Percentiles rank a stretch among this genome's conserved stretches.
Evolutionary conservation across 2,888 invertebrate genomes (phyloP).

Genomic region (Nowickia ferox): DNA sequence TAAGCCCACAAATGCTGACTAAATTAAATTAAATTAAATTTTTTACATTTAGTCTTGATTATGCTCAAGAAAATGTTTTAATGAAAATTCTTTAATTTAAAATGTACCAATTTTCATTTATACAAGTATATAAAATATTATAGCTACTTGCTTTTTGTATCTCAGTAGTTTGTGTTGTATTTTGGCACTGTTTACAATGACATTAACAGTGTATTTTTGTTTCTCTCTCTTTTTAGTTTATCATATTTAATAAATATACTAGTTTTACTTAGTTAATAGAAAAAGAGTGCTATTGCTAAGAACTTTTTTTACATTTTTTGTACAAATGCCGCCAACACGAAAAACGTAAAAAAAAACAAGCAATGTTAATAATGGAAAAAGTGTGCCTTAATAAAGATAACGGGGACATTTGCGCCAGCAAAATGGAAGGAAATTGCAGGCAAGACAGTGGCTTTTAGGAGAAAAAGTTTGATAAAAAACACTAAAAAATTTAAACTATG

Average conservation of each 20-base stretch:
- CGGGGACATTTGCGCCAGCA: conserved; percentile 61
- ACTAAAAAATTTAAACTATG: too few relatives aligned
- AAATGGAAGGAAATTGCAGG: conserved; percentile 35
- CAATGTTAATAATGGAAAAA: conserved; percentile 65
- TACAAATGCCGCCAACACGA: neutral
- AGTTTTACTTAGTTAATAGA: conserved; percentile 67
- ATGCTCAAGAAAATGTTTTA: neutral
- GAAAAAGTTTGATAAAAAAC: too few relatives aligned
- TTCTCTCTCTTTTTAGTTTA: neutral
- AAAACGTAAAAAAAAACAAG: conserved; percentile 43
- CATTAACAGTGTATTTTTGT: conserved; percentile 48
- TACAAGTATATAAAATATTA: too few relatives aligned
- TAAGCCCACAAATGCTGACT: neutral
- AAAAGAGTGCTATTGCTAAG: conserved; percentile 20
- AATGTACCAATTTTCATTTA: conserved; percentile 56
- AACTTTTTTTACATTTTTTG: conserved; percentile 17
- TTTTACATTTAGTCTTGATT: neutral
- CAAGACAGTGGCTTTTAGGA: conserved; percentile 16
- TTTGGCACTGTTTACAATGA: conserved; percentile 59
- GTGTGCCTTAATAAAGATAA: conserved; percentile 66
- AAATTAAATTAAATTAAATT: neutral
- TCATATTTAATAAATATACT: conserved; percentile 23
- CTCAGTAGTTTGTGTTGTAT: neutral
- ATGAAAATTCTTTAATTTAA: neutral
- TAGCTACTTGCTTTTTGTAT: conserved; percentile 7